These are phyloP conservation scores for Bubo scandiacus DNA, from an alignment of 2,113 vertebrate genomes.

Conservation along the genomic window DNA sequence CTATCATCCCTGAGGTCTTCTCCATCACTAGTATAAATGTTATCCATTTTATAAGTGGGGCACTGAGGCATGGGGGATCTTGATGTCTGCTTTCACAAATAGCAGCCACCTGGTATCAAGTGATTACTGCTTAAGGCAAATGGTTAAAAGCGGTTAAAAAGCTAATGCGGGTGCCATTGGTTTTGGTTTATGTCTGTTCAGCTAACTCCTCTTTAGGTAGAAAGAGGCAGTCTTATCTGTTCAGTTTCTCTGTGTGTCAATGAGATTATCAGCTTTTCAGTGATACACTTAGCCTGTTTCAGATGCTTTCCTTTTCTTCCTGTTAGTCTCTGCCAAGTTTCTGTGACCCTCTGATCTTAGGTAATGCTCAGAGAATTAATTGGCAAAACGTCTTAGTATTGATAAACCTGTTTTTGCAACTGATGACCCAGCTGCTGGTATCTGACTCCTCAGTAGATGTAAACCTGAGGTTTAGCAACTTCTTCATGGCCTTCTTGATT, in stretches of 20 bases:
- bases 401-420: background rate
- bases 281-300: background rate
- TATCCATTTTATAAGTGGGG: background rate
- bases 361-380: background rate
- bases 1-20: background rate
- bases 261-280: background rate
- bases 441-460: background rate
- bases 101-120: background rate
- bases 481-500: background rate
- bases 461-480: background rate
- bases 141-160: background rate
- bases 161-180: background rate
- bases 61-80: background rate
- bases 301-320: background rate
- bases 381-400: background rate
- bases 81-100: background rate
- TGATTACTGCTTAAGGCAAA: background rate
- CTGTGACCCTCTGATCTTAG: background rate
- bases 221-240: background rate
- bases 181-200: background rate
- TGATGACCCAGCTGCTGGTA: background rate
- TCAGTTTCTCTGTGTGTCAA: background rate
- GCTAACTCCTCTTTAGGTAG: background rate
- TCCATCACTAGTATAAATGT: background rate
- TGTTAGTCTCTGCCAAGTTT: background rate